These are phyloP conservation scores for Laupala kohalensis DNA, from an alignment of 1,140 invertebrate genomes.

Conservation along the genomic window DNA sequence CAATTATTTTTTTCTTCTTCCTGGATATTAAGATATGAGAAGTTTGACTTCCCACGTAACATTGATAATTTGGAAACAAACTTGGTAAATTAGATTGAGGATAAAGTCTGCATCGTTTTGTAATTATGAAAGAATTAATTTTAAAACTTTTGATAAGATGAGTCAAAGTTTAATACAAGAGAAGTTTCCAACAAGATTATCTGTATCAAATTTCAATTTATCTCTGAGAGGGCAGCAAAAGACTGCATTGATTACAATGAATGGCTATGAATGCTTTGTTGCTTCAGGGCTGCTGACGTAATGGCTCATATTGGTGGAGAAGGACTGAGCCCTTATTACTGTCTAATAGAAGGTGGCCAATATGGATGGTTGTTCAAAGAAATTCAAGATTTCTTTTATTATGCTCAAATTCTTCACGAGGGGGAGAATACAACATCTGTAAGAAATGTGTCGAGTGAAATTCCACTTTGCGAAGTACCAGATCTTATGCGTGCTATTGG, in stretches of 20 bases:
- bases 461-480: constrained; percentile 47
- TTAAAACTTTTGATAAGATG: no score
- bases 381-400: constrained; percentile 57
- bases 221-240: background rate
- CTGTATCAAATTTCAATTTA: background rate
- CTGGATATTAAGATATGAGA: no score
- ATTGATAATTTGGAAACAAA: no score
- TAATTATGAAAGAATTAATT: no score
- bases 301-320: constrained; percentile 34
- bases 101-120: no score
- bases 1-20: no score
- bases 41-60: no score
- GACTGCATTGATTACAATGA: background rate
- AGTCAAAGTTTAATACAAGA: background rate
- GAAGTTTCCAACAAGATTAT: constrained; percentile 9
- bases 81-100: no score
- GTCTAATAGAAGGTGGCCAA: constrained; percentile 38
- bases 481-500: constrained; percentile 59
- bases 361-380: constrained; percentile 51
- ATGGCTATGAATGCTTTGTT: constrained; percentile 2
- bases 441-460: constrained; percentile 38
- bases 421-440: constrained; percentile 45
- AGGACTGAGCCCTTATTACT: constrained; percentile 40
- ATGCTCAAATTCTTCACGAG: constrained; percentile 54
- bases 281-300: constrained; percentile 35